Conservation (phyloP, 2,888 invertebrate genomes). For the Quadroppia sp. region DNA sequence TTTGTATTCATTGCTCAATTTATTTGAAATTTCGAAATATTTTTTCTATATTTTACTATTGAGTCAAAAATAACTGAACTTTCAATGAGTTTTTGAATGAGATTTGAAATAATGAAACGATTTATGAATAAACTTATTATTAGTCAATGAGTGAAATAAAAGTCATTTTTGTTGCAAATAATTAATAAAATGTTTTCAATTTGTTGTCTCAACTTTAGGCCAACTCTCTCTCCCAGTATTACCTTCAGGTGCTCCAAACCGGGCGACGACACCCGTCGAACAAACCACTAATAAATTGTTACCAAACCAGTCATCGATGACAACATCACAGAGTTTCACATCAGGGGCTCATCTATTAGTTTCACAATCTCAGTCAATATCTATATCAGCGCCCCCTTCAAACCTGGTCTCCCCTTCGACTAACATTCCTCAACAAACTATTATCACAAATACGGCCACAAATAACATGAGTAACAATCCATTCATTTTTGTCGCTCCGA, state of each 20-base stretch:
- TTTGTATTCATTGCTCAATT: not conserved
- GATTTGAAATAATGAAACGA: no score
- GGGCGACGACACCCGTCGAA: conserved; percentile 28
- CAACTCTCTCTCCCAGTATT: conserved; percentile 28
- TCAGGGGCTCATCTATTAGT: conserved; percentile 23
- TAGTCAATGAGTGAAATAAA: no score
- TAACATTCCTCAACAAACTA: conserved; percentile 27
- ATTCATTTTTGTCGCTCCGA: conserved; percentile 20
- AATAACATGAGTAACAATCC: conserved; percentile 15
- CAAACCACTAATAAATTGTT: not conserved
- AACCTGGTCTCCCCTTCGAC: not conserved
- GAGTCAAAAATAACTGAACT: no score
- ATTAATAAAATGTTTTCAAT: not conserved
- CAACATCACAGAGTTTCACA: conserved; percentile 32
- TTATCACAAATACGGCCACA: conserved; percentile 4
- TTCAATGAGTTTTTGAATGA: no score
- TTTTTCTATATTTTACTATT: no score
- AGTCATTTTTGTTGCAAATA: no score
- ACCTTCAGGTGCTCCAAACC: not conserved
- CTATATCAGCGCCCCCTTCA: conserved; percentile 14
- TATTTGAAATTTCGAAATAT: not conserved
- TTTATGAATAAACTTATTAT: no score
- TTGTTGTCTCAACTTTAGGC: not conserved
- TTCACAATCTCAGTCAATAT: conserved; percentile 8
- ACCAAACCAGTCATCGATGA: conserved; percentile 17